Evolutionary conservation across 2,888 invertebrate species (phyloP).

Genomic region (Acrobasis consociella): DNA sequence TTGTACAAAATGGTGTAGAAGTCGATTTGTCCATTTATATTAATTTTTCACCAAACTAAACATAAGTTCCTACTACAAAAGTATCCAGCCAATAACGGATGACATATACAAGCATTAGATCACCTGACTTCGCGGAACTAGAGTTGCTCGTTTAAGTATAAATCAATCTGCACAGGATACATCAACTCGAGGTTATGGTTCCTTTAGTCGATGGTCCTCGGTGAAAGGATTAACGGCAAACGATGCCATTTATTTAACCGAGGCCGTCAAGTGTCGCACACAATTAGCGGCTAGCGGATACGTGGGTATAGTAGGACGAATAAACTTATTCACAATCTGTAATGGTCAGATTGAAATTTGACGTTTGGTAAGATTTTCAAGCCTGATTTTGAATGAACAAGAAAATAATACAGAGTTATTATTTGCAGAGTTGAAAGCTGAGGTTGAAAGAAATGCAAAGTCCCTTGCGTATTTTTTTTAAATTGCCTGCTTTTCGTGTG

Average conservation of each 20-base stretch:
- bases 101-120: background rate
- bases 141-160: constrained; percentile 2
- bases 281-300: constrained; percentile 30
- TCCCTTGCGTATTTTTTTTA: too few species aligned
- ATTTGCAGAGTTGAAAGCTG: too few species aligned
- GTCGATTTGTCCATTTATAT: too few species aligned
- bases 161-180: constrained; percentile 18
- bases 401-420: too few species aligned
- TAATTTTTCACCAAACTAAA: background rate
- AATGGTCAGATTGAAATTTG: background rate
- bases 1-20: too few species aligned
- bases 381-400: too few species aligned
- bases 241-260: constrained; percentile 43
- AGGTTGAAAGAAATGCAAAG: too few species aligned
- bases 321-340: background rate
- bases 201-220: constrained; percentile 13
- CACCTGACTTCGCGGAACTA: constrained; percentile 8
- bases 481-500: too few species aligned
- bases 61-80: too few species aligned
- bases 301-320: background rate
- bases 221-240: constrained; percentile 46
- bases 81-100: background rate
- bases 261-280: constrained; percentile 41
- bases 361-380: too few species aligned
- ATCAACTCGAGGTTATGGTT: constrained; percentile 14